Evolutionary conservation across 2,888 invertebrate genomes (phyloP), one percentile per base, ranked within the genome.

Genomic region (Melinaea marsaeus): DNA sequence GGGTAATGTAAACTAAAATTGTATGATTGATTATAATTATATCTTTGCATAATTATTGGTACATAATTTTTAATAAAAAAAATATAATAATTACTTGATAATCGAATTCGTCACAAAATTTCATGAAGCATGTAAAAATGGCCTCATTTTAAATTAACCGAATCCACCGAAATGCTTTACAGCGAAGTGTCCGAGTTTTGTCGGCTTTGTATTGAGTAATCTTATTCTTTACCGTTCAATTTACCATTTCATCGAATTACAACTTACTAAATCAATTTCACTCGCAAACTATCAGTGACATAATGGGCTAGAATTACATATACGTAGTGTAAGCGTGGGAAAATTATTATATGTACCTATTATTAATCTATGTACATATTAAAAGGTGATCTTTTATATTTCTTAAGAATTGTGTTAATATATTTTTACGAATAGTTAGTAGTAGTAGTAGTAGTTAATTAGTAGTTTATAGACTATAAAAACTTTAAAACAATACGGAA

Each of bases 261-360:
- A 32, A 51, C 51, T 51, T 51, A 51, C 55, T 58, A 37, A 55
- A 64, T 65, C 56, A 65, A 66, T 69, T 69, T 69, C 67, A 68
- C 67, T 69, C 63, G 64, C 62, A 62, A 68, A 55, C 62, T 63
- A 60, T 66, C 62, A 59, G 61, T 67, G 63, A 65, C 63, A 69
- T 70, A 69, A 70, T 64, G 56, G 66, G 58, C 54, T 60, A 61
- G 57, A 56, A 48, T 63, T 62, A 54, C 56, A 60, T 61, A 9
- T 42, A 42, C 11, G 63, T 59, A 65, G 65, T 66, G 63, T 58
- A 60, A 54, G 60, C 69, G 70, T 70, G 70, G 70, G 70, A 70
- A 69, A 62, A 58, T 59, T 37, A 60, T 34, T 32, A 56, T 42
- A 63, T 56, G 54, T 32, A 46, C 55, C 48, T 42, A 47, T 22